These are phyloP conservation scores for Leucozona laternaria DNA, from an alignment of 2,888 invertebrate genomes.

Conservation along the genomic window DNA sequence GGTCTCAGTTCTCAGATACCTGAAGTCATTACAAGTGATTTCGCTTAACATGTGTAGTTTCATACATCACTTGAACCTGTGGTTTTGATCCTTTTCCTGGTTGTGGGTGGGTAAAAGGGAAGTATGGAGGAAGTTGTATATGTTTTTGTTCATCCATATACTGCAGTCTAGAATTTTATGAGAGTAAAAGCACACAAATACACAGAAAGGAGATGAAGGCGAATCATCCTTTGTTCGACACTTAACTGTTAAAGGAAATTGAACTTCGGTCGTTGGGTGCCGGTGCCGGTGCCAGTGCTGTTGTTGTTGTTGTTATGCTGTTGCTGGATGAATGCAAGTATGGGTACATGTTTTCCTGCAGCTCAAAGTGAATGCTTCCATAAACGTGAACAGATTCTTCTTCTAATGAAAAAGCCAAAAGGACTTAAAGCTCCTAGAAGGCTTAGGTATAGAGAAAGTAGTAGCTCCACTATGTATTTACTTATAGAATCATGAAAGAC, in stretches of 20 bases:
- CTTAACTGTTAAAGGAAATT: conserved; percentile 72
- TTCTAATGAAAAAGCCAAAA: conserved; percentile 73
- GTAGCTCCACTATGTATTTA: background rate
- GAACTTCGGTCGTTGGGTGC: conserved; percentile 53
- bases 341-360: background rate
- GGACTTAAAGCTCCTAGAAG: conserved; percentile 62
- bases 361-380: conserved; percentile 42
- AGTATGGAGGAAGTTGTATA: background rate
- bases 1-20: conserved; percentile 62
- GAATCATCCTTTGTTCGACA: conserved; percentile 73
- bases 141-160: conserved; percentile 9
- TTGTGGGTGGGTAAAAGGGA: background rate
- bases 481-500: background rate
- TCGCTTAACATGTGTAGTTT: conserved; percentile 73
- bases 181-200: background rate
- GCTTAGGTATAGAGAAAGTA: too few species aligned
- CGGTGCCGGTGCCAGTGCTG: conserved; percentile 1
- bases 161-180: conserved; percentile 49
- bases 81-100: conserved; percentile 30
- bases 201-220: conserved; percentile 24
- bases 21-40: conserved; percentile 74
- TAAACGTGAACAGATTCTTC: conserved; percentile 72
- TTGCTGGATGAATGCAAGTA: conserved; percentile 10
- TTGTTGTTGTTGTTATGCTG: conserved; percentile 20
- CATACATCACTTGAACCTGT: conserved; percentile 67